Base-by-base conservation (phyloP, 2,888 invertebrate species). In the Lycia hirtaria region DNA sequence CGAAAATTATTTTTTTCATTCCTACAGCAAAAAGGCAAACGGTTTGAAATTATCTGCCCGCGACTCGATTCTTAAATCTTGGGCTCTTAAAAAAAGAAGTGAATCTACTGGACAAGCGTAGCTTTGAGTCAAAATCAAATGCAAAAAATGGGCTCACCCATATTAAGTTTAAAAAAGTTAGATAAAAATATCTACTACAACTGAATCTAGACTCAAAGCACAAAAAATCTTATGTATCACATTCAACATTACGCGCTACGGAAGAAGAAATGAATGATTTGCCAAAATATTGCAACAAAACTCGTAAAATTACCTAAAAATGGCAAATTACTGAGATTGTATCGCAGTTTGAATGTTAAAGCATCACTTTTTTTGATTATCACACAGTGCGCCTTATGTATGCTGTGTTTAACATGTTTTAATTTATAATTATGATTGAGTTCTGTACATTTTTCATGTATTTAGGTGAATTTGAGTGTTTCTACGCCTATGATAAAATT, bases 261-360 rank as follows among this genome's bases (percentile, higher is more conserved):
- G 41, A 41, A 41, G 41, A 10, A 22, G 41, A n/a, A 19, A 26
- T 15, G 15, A 41, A 14, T 41, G 15, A 26, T 41, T 3, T 26
- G 24, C 26, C 4, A 41, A 38, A 12, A 38, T 22, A 20, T 12
- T 22, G 20, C 22, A 6, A 22, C 22, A 38, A 38, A 41, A 41
- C 24, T 4, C 15, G 24, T 10, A 1, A 26, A 41, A 38, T 38
- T 20, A 19, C 12, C 38, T 22, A 10, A 41, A 41, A 26, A 24
- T 5, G 10, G 35, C 26, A 28, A 43, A 32, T 38, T 52, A 28
- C 24, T 9, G 10, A 41, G 41, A 41, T 41, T 26, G 24, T 41
- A 26, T 41, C 41, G 14, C 17, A 38, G 24, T 50, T 22, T 47
- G 20, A 26, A 41, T 41, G 41, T 10, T 41, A 26, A 12, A 41